Percentiles rank a stretch among this genome's conserved stretches.
Conservation (phyloP, 2,888 invertebrate genomes). For the Epistrophe eligans region DNA sequence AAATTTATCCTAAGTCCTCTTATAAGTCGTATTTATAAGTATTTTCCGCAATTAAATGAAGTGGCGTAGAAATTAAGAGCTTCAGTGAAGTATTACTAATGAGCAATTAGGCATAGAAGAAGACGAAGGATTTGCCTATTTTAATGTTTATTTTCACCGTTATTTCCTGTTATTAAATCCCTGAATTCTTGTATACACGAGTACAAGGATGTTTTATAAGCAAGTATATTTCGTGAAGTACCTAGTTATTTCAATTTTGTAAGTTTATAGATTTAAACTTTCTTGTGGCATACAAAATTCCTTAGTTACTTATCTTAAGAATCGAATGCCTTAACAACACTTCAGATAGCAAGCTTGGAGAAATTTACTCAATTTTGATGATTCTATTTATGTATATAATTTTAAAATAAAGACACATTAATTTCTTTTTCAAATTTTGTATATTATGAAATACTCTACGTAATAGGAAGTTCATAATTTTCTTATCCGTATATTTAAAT, state of each 20-base stretch:
- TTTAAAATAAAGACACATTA: too few relatives aligned
- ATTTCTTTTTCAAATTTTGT: too few relatives aligned
- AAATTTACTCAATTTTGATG: too few relatives aligned
- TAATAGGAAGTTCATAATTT: too few relatives aligned
- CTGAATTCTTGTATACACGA: too few relatives aligned
- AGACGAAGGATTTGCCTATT: neutral
- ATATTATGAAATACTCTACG: too few relatives aligned
- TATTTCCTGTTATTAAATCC: conserved; percentile 16
- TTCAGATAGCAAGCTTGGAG: too few relatives aligned
- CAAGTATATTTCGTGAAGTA: neutral
- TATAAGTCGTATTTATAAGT: neutral
- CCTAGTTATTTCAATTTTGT: neutral
- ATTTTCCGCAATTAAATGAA: conserved; percentile 20
- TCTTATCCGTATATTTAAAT: too few relatives aligned
- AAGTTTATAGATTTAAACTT: neutral
- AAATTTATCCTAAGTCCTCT: neutral
- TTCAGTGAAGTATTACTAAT: conserved; percentile 22
- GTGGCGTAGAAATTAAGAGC: conserved; percentile 17
- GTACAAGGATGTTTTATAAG: neutral
- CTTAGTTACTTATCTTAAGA: neutral
- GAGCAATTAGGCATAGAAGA: conserved; percentile 5
- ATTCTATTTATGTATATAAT: too few relatives aligned
- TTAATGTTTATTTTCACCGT: neutral
- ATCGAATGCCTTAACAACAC: neutral
- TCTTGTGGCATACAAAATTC: neutral